phyloP scores from a whole-genome alignment of 2,113 vertebrate genomes.

The Lota lota region DNA sequence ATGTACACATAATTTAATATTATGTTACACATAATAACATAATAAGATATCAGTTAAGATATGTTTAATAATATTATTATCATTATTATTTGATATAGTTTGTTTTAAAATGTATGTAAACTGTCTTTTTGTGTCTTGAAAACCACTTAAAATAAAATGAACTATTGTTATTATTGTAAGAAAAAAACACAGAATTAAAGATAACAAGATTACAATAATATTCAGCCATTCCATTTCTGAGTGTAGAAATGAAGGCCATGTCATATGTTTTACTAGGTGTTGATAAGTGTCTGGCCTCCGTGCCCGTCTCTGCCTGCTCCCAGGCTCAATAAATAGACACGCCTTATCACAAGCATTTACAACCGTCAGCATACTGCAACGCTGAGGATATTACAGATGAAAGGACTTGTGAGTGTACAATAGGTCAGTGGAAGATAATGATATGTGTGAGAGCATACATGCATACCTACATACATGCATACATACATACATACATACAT shows the following conservation, averaged over 20 bases:
- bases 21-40: background rate
- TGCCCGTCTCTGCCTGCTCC: slow-evolving; percentile 73
- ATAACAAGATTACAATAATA: no score
- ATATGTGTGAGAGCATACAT: background rate
- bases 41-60: background rate
- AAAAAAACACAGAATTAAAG: no score
- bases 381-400: slow-evolving; percentile 11
- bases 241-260: background rate
- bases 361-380: slow-evolving; percentile 34
- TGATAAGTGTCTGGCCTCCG: slow-evolving; percentile 59
- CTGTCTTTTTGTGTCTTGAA: background rate
- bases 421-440: slow-evolving; percentile 28
- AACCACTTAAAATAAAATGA: background rate
- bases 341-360: slow-evolving; percentile 69
- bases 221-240: no score
- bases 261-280: background rate
- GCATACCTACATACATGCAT: background rate
- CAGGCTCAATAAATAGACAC: slow-evolving; percentile 63
- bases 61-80: no score
- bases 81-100: no score
- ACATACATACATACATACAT: background rate
- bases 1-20: no score
- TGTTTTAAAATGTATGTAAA: no score
- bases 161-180: no score
- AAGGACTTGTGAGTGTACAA: slow-evolving; percentile 31